Conservation (phyloP, 1,140 invertebrate genomes). For the Drosophila rhopaloa region DNA sequence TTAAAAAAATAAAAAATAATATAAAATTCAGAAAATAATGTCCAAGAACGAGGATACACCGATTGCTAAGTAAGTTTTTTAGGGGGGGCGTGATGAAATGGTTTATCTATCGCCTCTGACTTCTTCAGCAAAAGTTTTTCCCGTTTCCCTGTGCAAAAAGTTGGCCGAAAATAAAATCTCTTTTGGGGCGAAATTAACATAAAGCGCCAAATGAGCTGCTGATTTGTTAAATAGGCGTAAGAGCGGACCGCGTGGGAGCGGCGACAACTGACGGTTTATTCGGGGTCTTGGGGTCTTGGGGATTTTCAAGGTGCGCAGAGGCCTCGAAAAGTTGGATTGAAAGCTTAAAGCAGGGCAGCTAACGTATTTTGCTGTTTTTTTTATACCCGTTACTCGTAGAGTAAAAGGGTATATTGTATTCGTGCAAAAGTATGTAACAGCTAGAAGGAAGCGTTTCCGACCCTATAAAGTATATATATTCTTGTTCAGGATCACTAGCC, state of each 20-base stretch:
- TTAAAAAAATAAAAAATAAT: slow-evolving; percentile 3
- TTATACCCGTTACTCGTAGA: no score
- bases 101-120: slow-evolving; percentile 37
- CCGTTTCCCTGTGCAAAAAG: slow-evolving; percentile 21
- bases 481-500: no score
- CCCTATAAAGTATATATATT: no score
- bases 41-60: slow-evolving; percentile 72
- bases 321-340: slow-evolving; percentile 64
- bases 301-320: slow-evolving; percentile 53
- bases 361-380: slow-evolving; percentile 54
- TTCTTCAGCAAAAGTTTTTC: slow-evolving; percentile 25
- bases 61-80: slow-evolving; percentile 71
- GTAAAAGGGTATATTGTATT: no score
- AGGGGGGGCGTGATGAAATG: slow-evolving; percentile 15
- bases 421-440: no score
- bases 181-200: slow-evolving; percentile 67
- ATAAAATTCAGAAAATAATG: slow-evolving; percentile 27
- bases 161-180: slow-evolving; percentile 55
- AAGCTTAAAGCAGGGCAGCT: slow-evolving; percentile 54
- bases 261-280: slow-evolving; percentile 47
- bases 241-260: slow-evolving; percentile 66
- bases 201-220: slow-evolving; percentile 75
- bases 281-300: slow-evolving; percentile 17
- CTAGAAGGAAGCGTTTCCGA: no score
- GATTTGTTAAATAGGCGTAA: slow-evolving; percentile 79